Percentiles rank a stretch among this genome's conserved stretches.
phyloP scores from a whole-genome alignment of 2,888 invertebrate species.

The Torymus auratus region DNA sequence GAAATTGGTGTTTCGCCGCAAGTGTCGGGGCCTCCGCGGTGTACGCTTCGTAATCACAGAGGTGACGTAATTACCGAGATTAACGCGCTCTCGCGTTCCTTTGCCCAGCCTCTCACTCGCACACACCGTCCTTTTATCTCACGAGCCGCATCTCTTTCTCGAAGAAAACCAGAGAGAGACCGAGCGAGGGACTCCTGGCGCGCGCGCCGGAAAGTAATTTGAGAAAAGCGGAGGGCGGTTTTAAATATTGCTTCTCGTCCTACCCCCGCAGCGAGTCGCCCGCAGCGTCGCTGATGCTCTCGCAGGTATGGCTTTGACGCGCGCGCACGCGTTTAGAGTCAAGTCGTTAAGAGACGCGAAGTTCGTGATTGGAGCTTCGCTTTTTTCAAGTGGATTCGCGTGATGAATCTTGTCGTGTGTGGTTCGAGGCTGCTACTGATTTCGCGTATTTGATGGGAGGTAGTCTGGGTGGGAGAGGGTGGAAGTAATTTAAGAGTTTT shows the following conservation, averaged over 20 bases:
- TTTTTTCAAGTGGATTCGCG: not conserved
- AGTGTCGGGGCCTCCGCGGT: conserved; percentile 8
- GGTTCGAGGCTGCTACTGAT: not conserved
- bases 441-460: not conserved
- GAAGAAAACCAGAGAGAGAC: too few species aligned
- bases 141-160: conserved; percentile 59
- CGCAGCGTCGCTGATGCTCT: conserved; percentile 27
- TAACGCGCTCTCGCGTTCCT: conserved; percentile 69
- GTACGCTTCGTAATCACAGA: conserved; percentile 58
- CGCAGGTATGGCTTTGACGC: conserved; percentile 56
- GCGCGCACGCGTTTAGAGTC: conserved; percentile 16
- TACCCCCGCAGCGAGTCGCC: conserved; percentile 56
- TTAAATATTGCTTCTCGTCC: conserved; percentile 72
- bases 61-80: conserved; percentile 74
- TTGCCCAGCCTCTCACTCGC: conserved; percentile 6
- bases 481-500: conserved; percentile 17
- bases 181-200: conserved; percentile 14
- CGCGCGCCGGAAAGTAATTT: conserved; percentile 70
- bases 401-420: not conserved
- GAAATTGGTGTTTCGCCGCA: conserved; percentile 36
- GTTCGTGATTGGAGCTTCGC: not conserved
- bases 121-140: conserved; percentile 62
- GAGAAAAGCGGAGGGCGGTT: conserved; percentile 63
- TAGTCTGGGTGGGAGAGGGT: not conserved
- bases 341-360: conserved; percentile 42